These are phyloP conservation scores for Climacteris rufus DNA, from an alignment of 2,113 vertebrate species.

Conservation along the genomic window DNA sequence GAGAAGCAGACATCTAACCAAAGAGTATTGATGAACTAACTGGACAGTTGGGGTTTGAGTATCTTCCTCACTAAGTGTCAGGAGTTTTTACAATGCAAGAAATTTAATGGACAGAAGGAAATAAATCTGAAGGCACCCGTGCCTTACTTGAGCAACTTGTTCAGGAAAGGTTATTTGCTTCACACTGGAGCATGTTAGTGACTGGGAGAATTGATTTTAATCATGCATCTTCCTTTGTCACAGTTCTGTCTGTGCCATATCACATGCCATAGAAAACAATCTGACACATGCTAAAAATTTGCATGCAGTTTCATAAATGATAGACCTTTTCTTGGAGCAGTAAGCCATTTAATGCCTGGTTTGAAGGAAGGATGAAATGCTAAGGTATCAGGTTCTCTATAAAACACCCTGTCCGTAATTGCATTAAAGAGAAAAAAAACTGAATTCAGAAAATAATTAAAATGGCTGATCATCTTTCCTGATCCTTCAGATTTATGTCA, in stretches of 20 bases:
- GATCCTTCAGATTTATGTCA: neutral
- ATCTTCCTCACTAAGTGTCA: neutral
- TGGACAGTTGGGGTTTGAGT: fast-evolving
- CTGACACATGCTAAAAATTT: neutral
- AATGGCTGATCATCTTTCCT: neutral
- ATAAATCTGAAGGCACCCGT: neutral
- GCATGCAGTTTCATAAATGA: neutral
- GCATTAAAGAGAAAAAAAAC: fast-evolving
- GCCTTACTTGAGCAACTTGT: neutral
- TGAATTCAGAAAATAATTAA: neutral
- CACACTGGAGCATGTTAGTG: neutral
- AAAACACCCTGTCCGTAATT: neutral
- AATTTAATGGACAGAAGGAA: neutral
- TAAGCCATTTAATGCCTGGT: neutral
- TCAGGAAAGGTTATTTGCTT: neutral
- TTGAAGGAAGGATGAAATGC: neutral
- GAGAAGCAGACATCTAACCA: neutral
- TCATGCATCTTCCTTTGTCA: neutral
- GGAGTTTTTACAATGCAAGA: neutral
- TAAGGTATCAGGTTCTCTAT: neutral
- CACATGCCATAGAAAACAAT: neutral
- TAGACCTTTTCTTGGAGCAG: neutral
- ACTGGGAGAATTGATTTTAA: neutral
- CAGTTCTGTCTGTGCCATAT: neutral
- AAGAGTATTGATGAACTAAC: neutral